phyloP scores from a whole-genome alignment of 1,140 invertebrate genomes.

The Drosophila bipectinata region DNA sequence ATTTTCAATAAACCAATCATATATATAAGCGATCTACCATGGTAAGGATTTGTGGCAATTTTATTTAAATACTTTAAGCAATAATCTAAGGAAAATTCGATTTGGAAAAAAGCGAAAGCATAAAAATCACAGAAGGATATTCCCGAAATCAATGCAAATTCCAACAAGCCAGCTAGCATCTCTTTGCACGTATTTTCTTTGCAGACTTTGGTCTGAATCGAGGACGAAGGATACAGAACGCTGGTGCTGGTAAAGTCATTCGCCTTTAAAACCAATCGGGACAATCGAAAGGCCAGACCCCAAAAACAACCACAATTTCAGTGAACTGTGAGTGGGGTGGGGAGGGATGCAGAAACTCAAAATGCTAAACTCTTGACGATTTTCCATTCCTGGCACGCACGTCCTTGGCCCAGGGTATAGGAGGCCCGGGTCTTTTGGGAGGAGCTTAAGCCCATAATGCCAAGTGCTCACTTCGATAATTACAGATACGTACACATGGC shows the following conservation, averaged over 20 bases:
- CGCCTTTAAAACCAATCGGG: constrained; percentile 28
- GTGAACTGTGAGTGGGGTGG: constrained; percentile 8
- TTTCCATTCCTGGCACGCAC: constrained; percentile 45
- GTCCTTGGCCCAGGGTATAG: not conserved
- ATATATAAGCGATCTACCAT: not conserved
- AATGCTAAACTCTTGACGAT: constrained; percentile 21
- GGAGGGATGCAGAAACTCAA: constrained; percentile 15
- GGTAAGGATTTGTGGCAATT: constrained; percentile 15
- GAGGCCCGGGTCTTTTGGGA: not conserved
- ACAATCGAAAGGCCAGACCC: constrained; percentile 1
- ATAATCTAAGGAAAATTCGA: constrained; percentile 26
- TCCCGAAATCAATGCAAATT: constrained; percentile 39
- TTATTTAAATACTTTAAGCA: constrained; percentile 32
- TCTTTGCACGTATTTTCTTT: constrained; percentile 26
- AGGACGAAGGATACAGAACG: constrained; percentile 5
- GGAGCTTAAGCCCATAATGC: constrained; percentile 48
- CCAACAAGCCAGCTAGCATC: constrained; percentile 14
- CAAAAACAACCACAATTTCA: constrained; percentile 2
- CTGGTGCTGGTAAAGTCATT: constrained; percentile 17
- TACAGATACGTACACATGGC: constrained; percentile 29
- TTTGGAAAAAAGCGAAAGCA: constrained; percentile 1
- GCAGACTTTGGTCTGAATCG: not conserved
- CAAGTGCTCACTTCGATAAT: constrained; percentile 41
- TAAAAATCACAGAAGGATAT: constrained; percentile 35
- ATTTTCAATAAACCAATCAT: not conserved